A percentile compares a stretch with the other conserved stretches of the same genome.
phyloP scores from a whole-genome alignment of 2,113 vertebrate genomes.

The Oreochromis niloticus region DNA sequence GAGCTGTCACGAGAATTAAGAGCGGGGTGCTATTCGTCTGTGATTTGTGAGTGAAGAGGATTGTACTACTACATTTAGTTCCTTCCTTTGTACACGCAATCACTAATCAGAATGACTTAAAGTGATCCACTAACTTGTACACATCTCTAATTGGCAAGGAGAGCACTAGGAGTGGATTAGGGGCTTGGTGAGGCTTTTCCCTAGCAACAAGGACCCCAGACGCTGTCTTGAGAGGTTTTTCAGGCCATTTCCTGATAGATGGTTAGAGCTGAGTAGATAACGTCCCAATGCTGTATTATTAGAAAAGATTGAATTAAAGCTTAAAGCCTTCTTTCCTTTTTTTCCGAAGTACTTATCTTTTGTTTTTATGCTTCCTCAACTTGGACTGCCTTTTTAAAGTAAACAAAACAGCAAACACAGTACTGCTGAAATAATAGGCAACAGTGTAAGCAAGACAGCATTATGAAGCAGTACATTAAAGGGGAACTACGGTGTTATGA shows the following conservation, averaged over 20 bases:
- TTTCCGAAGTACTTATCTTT: not conserved
- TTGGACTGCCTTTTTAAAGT: not conserved
- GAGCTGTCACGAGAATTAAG: constrained; percentile 52
- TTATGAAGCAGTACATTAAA: constrained; percentile 44
- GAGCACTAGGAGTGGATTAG: constrained; percentile 66
- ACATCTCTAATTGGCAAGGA: constrained; percentile 70
- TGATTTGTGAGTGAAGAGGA: constrained; percentile 61
- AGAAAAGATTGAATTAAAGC: not conserved
- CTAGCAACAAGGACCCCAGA: constrained; percentile 67
- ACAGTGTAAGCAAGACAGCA: not conserved
- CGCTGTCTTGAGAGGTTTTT: constrained; percentile 28
- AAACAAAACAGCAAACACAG: not conserved
- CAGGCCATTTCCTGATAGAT: not conserved
- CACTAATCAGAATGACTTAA: constrained; percentile 72
- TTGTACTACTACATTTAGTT: constrained; percentile 65
- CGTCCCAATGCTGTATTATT: not conserved
- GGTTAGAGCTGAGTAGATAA: not conserved
- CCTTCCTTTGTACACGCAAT: constrained; percentile 59
- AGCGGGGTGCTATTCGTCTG: constrained; percentile 39
- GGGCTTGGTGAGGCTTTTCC: constrained; percentile 56
- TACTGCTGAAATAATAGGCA: not conserved
- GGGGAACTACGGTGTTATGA: constrained; percentile 26
- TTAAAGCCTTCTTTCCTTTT: not conserved
- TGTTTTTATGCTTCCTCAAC: not conserved
- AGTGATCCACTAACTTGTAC: constrained; percentile 69